These are phyloP conservation scores for Drosophila arawakana DNA, from an alignment of 1,140 invertebrate genomes.

Conservation along the genomic window DNA sequence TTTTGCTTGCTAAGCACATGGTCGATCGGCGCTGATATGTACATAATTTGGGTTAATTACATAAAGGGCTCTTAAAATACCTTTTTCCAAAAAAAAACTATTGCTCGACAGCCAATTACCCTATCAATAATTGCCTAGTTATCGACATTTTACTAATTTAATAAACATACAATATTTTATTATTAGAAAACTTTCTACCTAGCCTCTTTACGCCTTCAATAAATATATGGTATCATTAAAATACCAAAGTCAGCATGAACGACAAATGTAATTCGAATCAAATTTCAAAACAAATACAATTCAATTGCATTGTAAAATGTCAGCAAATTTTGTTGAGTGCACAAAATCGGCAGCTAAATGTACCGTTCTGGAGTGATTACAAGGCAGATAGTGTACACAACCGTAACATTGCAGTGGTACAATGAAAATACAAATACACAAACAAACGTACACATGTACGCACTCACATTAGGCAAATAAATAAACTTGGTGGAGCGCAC, in stretches of 20 bases:
- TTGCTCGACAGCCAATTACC: background rate
- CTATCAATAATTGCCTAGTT: background rate
- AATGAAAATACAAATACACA: conserved; percentile 42
- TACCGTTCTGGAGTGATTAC: conserved; percentile 48
- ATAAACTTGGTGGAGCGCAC: conserved; percentile 41
- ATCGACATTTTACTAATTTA: too few species aligned
- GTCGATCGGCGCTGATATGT: conserved; percentile 5
- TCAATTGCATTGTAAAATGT: background rate
- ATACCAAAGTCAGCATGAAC: too few species aligned
- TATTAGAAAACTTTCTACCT: too few species aligned
- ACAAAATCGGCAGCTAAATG: conserved; percentile 9
- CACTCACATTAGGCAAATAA: conserved; percentile 27
- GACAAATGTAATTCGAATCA: too few species aligned
- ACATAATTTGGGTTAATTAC: conserved; percentile 29
- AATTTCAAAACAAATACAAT: too few species aligned
- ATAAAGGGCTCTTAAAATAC: conserved; percentile 40
- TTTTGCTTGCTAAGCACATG: conserved; percentile 20
- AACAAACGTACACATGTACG: background rate
- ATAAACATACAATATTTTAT: too few species aligned
- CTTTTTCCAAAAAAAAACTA: conserved; percentile 10
- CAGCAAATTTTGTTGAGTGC: conserved; percentile 28
- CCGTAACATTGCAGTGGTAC: conserved; percentile 42
- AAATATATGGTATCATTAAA: too few species aligned
- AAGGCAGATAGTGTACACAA: conserved; percentile 42
- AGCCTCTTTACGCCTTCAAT: too few species aligned